phyloP scores from a whole-genome alignment of 2,888 invertebrate species.

The Brachylomia viminalis region DNA sequence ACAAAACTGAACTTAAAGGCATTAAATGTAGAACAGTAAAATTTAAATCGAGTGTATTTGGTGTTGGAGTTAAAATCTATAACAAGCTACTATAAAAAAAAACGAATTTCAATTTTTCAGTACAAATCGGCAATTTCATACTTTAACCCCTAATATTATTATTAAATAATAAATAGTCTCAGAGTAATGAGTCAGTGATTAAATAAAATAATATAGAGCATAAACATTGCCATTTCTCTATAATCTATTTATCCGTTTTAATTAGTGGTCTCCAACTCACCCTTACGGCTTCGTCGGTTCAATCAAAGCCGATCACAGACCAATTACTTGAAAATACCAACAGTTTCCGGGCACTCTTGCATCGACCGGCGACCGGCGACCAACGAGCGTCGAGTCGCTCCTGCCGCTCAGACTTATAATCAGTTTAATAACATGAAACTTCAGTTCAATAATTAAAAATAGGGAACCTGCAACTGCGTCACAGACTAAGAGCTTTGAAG shows the following conservation, averaged over 20 bases:
- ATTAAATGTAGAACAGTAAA: no score
- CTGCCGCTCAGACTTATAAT: constrained; percentile 12
- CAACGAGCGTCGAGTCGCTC: not conserved
- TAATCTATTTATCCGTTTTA: constrained; percentile 29
- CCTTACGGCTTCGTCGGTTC: not conserved
- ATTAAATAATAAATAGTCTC: no score
- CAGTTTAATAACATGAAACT: constrained; percentile 33
- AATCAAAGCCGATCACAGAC: constrained; percentile 3
- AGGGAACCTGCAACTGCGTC: constrained; percentile 13
- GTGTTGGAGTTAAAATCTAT: no score
- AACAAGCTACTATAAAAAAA: no score
- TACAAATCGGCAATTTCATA: no score
- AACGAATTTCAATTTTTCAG: no score
- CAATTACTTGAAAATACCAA: constrained; percentile 18
- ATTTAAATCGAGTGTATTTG: no score
- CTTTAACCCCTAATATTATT: no score
- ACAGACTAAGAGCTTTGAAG: constrained; percentile 28
- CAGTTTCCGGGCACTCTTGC: constrained; percentile 9
- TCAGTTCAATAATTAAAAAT: constrained; percentile 25
- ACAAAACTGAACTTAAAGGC: no score
- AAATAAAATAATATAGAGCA: constrained; percentile 3
- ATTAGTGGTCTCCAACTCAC: constrained; percentile 16
- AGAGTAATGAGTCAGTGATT: not conserved
- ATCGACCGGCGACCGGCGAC: not conserved
- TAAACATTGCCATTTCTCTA: constrained; percentile 4